phyloP scores from a whole-genome alignment of 64 coral and sea anemone species.

The Astreopora myriophthalma region DNA sequence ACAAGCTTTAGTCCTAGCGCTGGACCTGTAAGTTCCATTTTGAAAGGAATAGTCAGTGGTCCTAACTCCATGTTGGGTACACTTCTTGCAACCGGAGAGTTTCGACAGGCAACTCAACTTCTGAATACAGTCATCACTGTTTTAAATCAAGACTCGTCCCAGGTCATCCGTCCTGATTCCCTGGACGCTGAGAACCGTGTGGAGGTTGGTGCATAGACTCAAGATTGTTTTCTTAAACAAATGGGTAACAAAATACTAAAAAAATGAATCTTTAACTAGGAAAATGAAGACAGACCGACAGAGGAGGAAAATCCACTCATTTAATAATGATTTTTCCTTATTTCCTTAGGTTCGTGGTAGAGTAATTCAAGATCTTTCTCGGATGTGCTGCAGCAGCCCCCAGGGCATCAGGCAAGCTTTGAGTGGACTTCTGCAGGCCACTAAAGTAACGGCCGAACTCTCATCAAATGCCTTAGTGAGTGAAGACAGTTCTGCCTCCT shows the following conservation, averaged over 20 bases:
- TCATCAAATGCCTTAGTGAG: slow-evolving; percentile 37
- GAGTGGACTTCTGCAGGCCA: slow-evolving; percentile 27
- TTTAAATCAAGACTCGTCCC: slow-evolving; percentile 24
- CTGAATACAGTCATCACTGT: slow-evolving; percentile 43
- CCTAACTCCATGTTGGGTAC: slow-evolving; percentile 30
- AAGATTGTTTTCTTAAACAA: too few species aligned
- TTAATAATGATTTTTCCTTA: not conserved
- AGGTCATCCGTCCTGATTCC: not conserved
- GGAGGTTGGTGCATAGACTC: not conserved
- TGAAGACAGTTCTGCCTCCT: not conserved
- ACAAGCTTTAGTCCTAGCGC: slow-evolving; percentile 20
- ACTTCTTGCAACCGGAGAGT: slow-evolving; percentile 13
- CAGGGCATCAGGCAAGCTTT: slow-evolving; percentile 39
- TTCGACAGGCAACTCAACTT: slow-evolving; percentile 40
- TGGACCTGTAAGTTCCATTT: slow-evolving; percentile 26
- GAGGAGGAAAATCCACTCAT: not conserved
- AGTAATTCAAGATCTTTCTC: slow-evolving; percentile 29
- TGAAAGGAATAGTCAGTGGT: slow-evolving; percentile 42
- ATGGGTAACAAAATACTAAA: too few species aligned
- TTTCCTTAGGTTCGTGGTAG: slow-evolving; percentile 39
- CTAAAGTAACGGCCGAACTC: slow-evolving; percentile 35
- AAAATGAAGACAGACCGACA: too few species aligned
- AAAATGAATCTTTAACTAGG: too few species aligned
- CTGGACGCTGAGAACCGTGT: not conserved
- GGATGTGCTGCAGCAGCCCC: slow-evolving; percentile 23